These are phyloP conservation scores for Pygocentrus nattereri DNA, from an alignment of 2,797 vertebrate genomes.

Conservation along the genomic window DNA sequence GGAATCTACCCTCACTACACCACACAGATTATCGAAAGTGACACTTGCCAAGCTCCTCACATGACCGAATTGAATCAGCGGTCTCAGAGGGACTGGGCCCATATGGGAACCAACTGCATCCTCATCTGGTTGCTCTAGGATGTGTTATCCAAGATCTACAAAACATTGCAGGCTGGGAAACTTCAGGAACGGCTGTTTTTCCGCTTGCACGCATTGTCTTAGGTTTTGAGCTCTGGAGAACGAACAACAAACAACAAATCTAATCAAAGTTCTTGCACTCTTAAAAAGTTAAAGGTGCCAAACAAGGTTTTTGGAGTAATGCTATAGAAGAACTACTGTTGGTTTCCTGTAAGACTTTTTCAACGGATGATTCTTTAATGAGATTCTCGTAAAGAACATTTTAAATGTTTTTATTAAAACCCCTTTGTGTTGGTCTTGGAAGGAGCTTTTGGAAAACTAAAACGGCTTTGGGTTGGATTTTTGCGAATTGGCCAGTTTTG, in stretches of 20 bases:
- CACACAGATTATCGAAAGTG: constrained; percentile 42
- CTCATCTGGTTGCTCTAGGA: constrained; percentile 71
- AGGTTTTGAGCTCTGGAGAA: constrained; percentile 6
- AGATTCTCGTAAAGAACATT: too few relatives aligned
- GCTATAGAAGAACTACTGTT: background rate
- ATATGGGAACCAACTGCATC: constrained; percentile 63
- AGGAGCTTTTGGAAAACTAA: too few relatives aligned
- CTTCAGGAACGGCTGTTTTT: constrained; percentile 42
- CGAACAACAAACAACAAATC: constrained; percentile 1
- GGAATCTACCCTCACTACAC: constrained; percentile 53
- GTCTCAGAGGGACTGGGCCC: constrained; percentile 17
- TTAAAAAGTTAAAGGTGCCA: background rate
- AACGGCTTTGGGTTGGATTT: too few relatives aligned
- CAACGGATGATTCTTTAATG: too few relatives aligned
- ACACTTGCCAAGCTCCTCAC: constrained; percentile 24
- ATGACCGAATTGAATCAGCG: constrained; percentile 28
- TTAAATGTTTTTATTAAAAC: too few relatives aligned
- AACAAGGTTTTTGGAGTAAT: background rate
- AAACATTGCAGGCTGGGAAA: constrained; percentile 47
- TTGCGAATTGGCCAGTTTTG: too few relatives aligned
- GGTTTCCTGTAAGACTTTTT: too few relatives aligned
- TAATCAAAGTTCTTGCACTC: background rate
- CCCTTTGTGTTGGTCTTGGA: too few relatives aligned
- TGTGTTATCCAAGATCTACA: constrained; percentile 64
- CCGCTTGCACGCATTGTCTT: background rate